Evolutionary conservation across 2,797 vertebrate genomes (phyloP).

Genomic region (Threskiornis aethiopicus): DNA sequence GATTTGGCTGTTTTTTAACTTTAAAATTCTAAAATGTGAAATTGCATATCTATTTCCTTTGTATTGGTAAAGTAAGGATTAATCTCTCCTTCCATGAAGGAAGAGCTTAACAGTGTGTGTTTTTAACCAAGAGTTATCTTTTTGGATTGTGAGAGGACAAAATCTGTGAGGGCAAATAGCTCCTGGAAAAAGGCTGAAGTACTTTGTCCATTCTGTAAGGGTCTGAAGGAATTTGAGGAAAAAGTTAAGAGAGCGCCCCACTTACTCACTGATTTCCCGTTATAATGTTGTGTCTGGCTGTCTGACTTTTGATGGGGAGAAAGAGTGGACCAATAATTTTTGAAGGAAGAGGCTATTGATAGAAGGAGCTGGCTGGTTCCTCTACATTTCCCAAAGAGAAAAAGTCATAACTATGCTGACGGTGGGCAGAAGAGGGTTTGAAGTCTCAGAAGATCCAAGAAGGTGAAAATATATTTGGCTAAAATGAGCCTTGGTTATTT

Average conservation of each 20-base stretch:
- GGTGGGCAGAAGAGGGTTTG: background rate
- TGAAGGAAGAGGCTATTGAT: background rate
- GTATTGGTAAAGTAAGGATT: background rate
- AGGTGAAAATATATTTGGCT: background rate
- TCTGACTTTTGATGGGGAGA: background rate
- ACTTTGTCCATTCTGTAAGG: background rate
- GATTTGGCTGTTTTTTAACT: background rate
- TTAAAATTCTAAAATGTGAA: background rate
- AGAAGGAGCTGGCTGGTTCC: background rate
- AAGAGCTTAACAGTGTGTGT: background rate
- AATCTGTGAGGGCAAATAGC: background rate
- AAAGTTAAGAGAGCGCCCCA: background rate
- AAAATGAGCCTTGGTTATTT: background rate
- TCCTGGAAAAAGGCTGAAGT: background rate
- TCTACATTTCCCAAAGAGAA: background rate
- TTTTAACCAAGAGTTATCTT: background rate
- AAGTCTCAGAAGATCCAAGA: background rate
- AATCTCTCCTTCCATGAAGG: background rate
- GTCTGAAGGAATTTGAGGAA: background rate
- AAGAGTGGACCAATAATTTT: background rate
- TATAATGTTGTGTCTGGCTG: background rate
- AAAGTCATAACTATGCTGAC: background rate
- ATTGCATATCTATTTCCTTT: background rate
- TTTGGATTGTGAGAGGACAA: background rate
- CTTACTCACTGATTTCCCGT: background rate